Evolutionary conservation across 2,797 vertebrate species (phyloP).

Genomic region (Chaenodraco wilsoni): DNA sequence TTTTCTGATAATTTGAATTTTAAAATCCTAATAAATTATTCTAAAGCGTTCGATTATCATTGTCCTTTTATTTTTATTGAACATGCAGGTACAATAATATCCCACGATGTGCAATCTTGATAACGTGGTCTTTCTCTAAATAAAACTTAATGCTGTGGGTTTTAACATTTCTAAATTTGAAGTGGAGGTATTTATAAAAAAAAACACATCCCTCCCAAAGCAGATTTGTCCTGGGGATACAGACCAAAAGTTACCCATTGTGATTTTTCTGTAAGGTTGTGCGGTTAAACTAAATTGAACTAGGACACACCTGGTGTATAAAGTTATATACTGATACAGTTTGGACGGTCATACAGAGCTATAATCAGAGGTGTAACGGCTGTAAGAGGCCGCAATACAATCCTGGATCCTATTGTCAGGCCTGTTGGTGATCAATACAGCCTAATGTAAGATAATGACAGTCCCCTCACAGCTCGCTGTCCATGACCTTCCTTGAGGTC

Average conservation of each 20-base stretch:
- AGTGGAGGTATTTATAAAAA: neutral
- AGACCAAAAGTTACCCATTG: neutral
- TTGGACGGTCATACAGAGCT: neutral
- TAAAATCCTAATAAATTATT: slow-evolving; percentile 99
- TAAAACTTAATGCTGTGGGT: neutral
- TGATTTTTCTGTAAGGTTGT: neutral
- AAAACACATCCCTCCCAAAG: no score
- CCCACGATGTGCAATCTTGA: neutral
- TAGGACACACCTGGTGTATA: no score
- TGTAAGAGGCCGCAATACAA: neutral
- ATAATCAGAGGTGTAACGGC: neutral
- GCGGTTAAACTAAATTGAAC: neutral
- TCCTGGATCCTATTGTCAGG: neutral
- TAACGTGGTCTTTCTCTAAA: neutral
- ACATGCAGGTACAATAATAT: neutral
- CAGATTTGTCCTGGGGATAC: neutral
- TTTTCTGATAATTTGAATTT: slow-evolving; percentile 89
- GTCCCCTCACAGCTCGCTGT: neutral
- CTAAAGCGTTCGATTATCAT: slow-evolving; percentile 85
- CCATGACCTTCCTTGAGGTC: slow-evolving; percentile 1
- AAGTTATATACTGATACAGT: neutral
- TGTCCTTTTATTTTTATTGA: neutral
- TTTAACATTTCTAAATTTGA: slow-evolving; percentile 1
- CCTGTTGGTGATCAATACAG: neutral
- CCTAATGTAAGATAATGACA: slow-evolving; percentile 2